A percentile compares a stretch with the other conserved stretches of the same genome.
Conservation (phyloP, 2,797 vertebrate genomes). For the Perodicticus potto region DNA sequence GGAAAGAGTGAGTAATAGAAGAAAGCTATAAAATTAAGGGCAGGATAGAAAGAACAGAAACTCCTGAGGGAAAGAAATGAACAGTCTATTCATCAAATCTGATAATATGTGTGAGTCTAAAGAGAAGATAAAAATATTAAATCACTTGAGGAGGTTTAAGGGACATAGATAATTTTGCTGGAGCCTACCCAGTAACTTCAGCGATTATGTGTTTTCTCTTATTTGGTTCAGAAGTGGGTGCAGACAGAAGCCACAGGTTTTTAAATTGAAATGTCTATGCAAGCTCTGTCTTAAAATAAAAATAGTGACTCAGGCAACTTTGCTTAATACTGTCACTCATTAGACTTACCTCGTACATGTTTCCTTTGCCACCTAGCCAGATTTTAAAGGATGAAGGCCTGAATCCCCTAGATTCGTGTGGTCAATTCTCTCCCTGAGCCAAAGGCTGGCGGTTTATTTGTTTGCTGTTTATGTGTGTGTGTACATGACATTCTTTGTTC, state of each 20-base stretch:
- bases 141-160: slow-evolving; percentile 37
- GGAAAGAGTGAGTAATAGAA: slow-evolving; percentile 36
- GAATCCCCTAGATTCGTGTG: neutral
- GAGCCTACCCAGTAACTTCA: neutral
- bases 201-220: slow-evolving; percentile 48
- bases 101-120: slow-evolving; percentile 44
- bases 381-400: neutral
- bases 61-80: slow-evolving; percentile 50
- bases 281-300: slow-evolving; percentile 72
- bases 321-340: slow-evolving; percentile 45
- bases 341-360: neutral
- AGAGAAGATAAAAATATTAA: slow-evolving; percentile 58
- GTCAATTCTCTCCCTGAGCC: neutral
- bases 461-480: neutral
- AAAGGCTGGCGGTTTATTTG: neutral
- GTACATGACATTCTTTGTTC: neutral
- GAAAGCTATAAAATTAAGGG: slow-evolving; percentile 68
- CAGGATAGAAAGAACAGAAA: slow-evolving; percentile 19
- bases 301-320: slow-evolving; percentile 56
- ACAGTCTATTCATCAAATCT: slow-evolving; percentile 67
- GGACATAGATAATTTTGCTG: neutral
- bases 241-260: slow-evolving; percentile 52
- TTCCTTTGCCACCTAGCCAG: slow-evolving; percentile 36
- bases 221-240: neutral
- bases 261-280: slow-evolving; percentile 58